Evolutionary conservation across 2,888 invertebrate genomes (phyloP), one percentile per base, ranked within the genome.

Genomic region (Drosophila kambysellisi): DNA sequence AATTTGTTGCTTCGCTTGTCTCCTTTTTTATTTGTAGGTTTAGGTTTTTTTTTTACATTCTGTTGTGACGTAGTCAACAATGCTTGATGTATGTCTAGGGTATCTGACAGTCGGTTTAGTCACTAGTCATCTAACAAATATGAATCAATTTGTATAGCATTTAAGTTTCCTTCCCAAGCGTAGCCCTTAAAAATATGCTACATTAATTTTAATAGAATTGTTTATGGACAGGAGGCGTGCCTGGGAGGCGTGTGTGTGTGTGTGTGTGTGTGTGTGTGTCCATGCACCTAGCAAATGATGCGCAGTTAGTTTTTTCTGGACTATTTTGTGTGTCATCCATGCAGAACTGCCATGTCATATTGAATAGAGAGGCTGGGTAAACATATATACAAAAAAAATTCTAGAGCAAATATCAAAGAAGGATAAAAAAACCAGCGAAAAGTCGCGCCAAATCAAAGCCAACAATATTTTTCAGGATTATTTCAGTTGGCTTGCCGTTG

Each of bases 151-250:
- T 86, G 82, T 84, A 78, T 59, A 71, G 74, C 83, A 81, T 86
- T 86, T 88, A 86, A 78, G 79, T 78, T 59, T 76, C 41, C 72
- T 73, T 39, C 48, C 66, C 54, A 60, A 74, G 73, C 70, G 59
- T 12, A 12, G 60, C 67, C 75, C 65, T 72, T 70, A 77, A 83
- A 88, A 85, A 89, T 88, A 89, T 88, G 88, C 87, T 77, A 80
- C 87, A 88, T 88, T 88, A 85, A 89, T 82, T 88, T 88, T 89
- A 89, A 88, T 88, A 85, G 88, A 89, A 87, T 88, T 86, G 88
- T 86, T 86, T 86, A 88, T 86, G 83, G 67, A 30, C 32, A 33
- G 56, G 37, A 46, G 75, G 65, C 61, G 50, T 52, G 66, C 51
- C 41, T 1, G 39, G 61, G 50, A 32, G 56, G 41, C 7, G 30